Evolutionary conservation across 2,113 vertebrate genomes (phyloP).

Genomic region (Dasypus novemcinctus): DNA sequence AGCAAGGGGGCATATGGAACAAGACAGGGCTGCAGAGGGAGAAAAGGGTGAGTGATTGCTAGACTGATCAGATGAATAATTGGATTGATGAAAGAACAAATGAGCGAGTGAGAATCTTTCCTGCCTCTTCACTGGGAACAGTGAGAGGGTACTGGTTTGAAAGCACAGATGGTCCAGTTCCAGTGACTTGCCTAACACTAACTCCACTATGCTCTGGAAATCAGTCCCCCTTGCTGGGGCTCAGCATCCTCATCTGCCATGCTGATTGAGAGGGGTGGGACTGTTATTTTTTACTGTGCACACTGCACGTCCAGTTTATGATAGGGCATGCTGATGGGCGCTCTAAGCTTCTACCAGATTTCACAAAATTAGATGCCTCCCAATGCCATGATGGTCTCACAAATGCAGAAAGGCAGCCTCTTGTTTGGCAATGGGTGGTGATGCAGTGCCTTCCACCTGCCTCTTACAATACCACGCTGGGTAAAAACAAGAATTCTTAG

Average conservation of each 20-base stretch:
- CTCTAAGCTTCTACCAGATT: neutral
- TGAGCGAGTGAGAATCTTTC: neutral
- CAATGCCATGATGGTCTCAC: fast-evolving
- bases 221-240: neutral
- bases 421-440: neutral
- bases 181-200: neutral
- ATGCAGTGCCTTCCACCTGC: neutral
- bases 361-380: neutral
- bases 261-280: neutral
- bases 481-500: neutral
- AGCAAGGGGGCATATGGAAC: neutral
- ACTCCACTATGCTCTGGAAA: neutral
- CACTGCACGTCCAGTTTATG: neutral
- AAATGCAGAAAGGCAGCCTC: neutral
- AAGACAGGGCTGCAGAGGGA: neutral
- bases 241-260: neutral
- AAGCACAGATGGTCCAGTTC: neutral
- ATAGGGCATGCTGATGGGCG: neutral
- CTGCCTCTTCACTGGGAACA: neutral
- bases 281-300: neutral
- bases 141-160: neutral
- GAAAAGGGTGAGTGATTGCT: too few relatives aligned
- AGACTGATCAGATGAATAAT: neutral
- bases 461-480: neutral
- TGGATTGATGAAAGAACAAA: neutral